Percentiles rank a stretch among this genome's conserved stretches.
These are phyloP conservation scores for Hypomesus transpacificus DNA, from an alignment of 2,113 vertebrate genomes.

Conservation along the genomic window DNA sequence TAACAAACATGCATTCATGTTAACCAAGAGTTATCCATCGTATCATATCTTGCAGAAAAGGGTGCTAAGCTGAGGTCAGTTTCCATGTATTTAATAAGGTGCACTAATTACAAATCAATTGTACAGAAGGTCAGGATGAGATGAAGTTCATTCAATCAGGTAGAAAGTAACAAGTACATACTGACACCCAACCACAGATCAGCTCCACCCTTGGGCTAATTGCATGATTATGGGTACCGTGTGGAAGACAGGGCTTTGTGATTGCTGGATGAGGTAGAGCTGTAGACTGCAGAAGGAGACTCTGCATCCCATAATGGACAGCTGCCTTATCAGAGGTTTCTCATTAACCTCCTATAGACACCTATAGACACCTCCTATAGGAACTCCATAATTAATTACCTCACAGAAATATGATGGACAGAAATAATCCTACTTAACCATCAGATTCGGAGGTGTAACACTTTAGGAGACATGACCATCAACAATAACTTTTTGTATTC, in stretches of 20 bases:
- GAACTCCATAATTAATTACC: not conserved
- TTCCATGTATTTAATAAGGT: constrained; percentile 5
- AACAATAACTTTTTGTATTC: too few species aligned
- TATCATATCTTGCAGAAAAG: not conserved
- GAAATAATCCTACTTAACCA: too few species aligned
- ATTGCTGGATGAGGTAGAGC: too few species aligned
- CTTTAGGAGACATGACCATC: too few species aligned
- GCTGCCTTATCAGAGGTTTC: not conserved
- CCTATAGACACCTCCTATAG: not conserved
- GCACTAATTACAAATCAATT: constrained; percentile 45
- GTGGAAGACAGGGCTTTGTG: too few species aligned
- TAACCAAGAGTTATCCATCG: not conserved
- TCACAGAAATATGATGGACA: not conserved
- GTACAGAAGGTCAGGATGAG: constrained; percentile 19
- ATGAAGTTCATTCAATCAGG: constrained; percentile 30
- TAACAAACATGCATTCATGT: not conserved
- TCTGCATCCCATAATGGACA: not conserved
- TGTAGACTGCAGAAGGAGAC: not conserved
- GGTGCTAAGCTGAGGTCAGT: constrained; percentile 13
- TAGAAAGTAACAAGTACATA: constrained; percentile 16
- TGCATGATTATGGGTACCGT: constrained; percentile 21
- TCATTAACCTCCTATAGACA: not conserved
- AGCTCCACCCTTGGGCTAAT: constrained; percentile 35
- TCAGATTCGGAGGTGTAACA: too few species aligned
- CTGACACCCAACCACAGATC: constrained; percentile 22